Conservation (phyloP, 2,113 vertebrate genomes). For the Todiramphus saurophagus region DNA sequence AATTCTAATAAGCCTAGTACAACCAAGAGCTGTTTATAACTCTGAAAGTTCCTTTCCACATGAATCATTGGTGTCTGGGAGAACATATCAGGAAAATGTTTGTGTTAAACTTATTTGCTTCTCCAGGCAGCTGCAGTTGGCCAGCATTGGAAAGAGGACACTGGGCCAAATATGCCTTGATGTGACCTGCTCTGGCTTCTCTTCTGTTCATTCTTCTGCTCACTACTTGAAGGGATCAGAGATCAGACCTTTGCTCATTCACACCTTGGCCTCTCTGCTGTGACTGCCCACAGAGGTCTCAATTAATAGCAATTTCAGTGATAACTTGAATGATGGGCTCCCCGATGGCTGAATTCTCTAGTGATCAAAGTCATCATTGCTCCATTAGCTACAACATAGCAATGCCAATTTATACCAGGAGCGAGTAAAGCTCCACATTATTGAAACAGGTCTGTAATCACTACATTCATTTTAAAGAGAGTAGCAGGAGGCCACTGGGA, state of each 20-base stretch:
- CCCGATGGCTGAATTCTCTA: not conserved
- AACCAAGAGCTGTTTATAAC: not conserved
- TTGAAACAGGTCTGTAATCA: not conserved
- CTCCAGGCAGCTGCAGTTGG: not conserved
- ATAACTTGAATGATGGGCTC: not conserved
- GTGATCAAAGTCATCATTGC: constrained; percentile 14
- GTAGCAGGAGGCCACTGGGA: not conserved
- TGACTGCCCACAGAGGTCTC: not conserved
- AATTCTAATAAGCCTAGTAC: not conserved
- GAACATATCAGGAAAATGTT: not conserved
- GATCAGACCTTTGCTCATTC: not conserved
- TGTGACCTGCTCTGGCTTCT: not conserved
- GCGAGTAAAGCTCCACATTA: not conserved
- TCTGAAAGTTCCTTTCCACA: not conserved
- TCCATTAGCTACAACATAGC: not conserved
- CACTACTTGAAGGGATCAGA: not conserved
- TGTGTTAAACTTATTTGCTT: not conserved
- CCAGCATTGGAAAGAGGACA: not conserved
- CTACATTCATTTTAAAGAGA: not conserved
- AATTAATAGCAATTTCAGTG: constrained; percentile 3
- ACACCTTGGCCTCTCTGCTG: not conserved
- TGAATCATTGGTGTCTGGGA: fast-evolving
- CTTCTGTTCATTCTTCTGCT: not conserved
- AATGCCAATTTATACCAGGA: not conserved
- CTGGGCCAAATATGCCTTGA: not conserved